Conservation (phyloP, 2,113 vertebrate species). For the Chaetodon auriga region DNA sequence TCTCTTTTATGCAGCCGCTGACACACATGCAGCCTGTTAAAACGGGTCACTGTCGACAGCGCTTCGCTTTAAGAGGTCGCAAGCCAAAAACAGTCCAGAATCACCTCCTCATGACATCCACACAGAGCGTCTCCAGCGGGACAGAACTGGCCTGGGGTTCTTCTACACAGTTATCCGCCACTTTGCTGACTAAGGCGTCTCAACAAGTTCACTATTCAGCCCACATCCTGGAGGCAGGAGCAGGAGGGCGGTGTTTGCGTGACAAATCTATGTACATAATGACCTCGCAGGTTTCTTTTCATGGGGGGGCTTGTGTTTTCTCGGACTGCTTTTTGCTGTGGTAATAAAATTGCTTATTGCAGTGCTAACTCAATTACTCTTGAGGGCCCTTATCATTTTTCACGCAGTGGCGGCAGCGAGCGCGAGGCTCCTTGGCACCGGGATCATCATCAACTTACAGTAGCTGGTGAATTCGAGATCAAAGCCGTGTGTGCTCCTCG, state of each 20-base stretch:
- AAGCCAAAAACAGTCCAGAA: constrained; percentile 16
- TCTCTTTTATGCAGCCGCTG: not conserved
- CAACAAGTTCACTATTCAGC: constrained; percentile 23
- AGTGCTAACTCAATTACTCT: constrained; percentile 76
- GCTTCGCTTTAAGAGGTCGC: not conserved
- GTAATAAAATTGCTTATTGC: constrained; percentile 79
- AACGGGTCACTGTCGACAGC: not conserved
- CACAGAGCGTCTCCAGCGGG: constrained; percentile 16
- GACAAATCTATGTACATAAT: constrained; percentile 31
- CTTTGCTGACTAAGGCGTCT: constrained; percentile 19
- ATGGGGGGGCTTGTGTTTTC: constrained; percentile 50
- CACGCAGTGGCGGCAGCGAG: constrained; percentile 13
- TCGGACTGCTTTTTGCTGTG: constrained; percentile 56
- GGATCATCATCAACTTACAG: constrained; percentile 74
- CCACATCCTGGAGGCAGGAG: constrained; percentile 9
- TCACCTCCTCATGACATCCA: constrained; percentile 15
- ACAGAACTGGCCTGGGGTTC: constrained; percentile 3
- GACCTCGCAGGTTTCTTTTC: constrained; percentile 52
- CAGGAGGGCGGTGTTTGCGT: constrained; percentile 26
- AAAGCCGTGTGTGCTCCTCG: constrained; percentile 61
- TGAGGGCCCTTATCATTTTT: constrained; percentile 75
- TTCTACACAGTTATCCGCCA: constrained; percentile 18
- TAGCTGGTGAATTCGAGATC: constrained; percentile 73
- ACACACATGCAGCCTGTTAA: not conserved
- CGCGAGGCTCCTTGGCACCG: constrained; percentile 28